phyloP scores from a whole-genome alignment of 2,888 invertebrate species.

The Atrina japonica region DNA sequence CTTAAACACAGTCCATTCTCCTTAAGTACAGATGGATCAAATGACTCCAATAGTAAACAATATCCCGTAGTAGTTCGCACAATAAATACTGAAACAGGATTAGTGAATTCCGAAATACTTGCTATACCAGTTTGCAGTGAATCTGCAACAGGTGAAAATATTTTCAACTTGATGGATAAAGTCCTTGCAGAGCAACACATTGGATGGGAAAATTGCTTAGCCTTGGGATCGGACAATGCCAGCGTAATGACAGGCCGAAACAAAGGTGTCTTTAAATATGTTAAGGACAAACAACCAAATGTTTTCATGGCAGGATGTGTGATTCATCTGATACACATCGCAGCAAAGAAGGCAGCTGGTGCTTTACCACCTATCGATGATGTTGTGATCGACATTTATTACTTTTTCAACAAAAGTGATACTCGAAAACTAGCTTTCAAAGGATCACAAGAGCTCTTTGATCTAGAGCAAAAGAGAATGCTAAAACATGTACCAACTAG shows the following conservation, averaged over 20 bases:
- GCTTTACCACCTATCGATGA: slow-evolving; percentile 35
- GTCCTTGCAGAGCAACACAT: slow-evolving; percentile 2
- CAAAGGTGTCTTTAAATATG: slow-evolving; percentile 44
- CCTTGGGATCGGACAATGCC: slow-evolving; percentile 52
- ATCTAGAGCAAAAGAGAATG: slow-evolving; percentile 39
- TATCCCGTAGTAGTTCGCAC: slow-evolving; percentile 27
- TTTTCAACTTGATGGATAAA: slow-evolving; percentile 20
- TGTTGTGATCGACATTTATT: slow-evolving; percentile 38
- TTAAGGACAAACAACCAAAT: slow-evolving; percentile 40
- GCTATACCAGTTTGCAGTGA: slow-evolving; percentile 18
- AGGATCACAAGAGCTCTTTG: slow-evolving; percentile 29
- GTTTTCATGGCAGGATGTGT: slow-evolving; percentile 44
- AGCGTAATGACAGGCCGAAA: slow-evolving; percentile 45
- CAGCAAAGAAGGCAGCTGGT: slow-evolving; percentile 41
- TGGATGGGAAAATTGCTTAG: slow-evolving; percentile 46
- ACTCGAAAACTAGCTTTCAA: slow-evolving; percentile 30
- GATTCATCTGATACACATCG: slow-evolving; percentile 46
- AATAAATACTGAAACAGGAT: not conserved
- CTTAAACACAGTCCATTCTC: slow-evolving; percentile 17
- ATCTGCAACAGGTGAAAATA: slow-evolving; percentile 31
- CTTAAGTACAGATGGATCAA: slow-evolving; percentile 30
- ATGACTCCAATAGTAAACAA: slow-evolving; percentile 28
- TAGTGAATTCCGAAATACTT: slow-evolving; percentile 31
- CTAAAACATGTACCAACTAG: slow-evolving; percentile 38
- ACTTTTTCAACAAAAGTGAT: slow-evolving; percentile 39